Evolutionary conservation across 1,140 invertebrate genomes (phyloP).

Genomic region (Pogonomyrmex barbatus): DNA sequence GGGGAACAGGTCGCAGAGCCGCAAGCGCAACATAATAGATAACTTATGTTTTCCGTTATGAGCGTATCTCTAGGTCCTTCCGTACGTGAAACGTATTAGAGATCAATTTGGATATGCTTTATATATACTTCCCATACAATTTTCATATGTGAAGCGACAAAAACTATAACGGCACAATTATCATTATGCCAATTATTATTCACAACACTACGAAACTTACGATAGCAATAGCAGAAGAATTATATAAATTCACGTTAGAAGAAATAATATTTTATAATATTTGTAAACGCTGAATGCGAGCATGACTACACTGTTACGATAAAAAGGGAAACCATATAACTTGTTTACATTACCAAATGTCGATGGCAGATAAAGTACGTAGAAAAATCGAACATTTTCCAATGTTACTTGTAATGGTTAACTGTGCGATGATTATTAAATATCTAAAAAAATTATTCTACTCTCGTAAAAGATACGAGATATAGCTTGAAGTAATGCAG

Average conservation of each 20-base stretch:
- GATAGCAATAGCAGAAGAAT: conserved; percentile 44
- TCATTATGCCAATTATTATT: conserved; percentile 48
- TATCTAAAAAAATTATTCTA: conserved; percentile 42
- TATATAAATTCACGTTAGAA: conserved; percentile 37
- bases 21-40: conserved; percentile 68
- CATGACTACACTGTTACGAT: conserved; percentile 42
- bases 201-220: conserved; percentile 39
- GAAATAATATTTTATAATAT: conserved; percentile 56
- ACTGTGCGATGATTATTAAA: conserved; percentile 30
- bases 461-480: conserved; percentile 50
- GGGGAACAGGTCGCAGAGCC: conserved; percentile 67
- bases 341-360: conserved; percentile 41
- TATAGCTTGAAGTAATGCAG: conserved; percentile 28
- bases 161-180: conserved; percentile 46
- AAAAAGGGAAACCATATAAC: conserved; percentile 23
- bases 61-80: conserved; percentile 15
- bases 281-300: conserved; percentile 48
- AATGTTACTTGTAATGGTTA: conserved; percentile 17
- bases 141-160: conserved; percentile 24
- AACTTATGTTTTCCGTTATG: conserved; percentile 33
- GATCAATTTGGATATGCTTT: conserved; percentile 59
- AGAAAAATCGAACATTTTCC: not conserved
- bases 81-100: conserved; percentile 9
- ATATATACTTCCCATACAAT: conserved; percentile 52
- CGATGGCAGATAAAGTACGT: conserved; percentile 8